phyloP scores from a whole-genome alignment of 2,888 invertebrate genomes.

The Eupithecia dodoneata region DNA sequence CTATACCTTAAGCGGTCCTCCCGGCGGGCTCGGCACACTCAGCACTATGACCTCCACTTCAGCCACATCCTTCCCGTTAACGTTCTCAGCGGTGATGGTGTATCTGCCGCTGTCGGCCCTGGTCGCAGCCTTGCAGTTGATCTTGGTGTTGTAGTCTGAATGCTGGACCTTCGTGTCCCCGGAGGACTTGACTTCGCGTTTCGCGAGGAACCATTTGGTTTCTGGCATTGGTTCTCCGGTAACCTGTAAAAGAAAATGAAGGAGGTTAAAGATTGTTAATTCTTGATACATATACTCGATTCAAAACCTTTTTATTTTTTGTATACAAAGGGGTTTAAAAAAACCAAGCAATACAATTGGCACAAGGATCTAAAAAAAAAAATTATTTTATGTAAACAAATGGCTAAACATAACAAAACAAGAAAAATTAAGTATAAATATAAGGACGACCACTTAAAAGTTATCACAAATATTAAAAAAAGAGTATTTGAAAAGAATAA shows the following conservation, averaged over 20 bases:
- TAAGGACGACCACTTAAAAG: too few species aligned
- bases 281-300: not conserved
- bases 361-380: too few species aligned
- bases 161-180: slow-evolving; percentile 92
- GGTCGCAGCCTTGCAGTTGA: slow-evolving; percentile 90
- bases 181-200: slow-evolving; percentile 89
- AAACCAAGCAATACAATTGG: too few species aligned
- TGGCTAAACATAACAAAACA: too few species aligned
- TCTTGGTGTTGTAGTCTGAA: slow-evolving; percentile 93
- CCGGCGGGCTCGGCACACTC: slow-evolving; percentile 95
- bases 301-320: too few species aligned
- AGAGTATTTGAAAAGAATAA: too few species aligned
- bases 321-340: too few species aligned
- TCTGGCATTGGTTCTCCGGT: slow-evolving; percentile 97
- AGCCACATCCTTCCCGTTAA: slow-evolving; percentile 96
- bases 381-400: too few species aligned
- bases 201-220: slow-evolving; percentile 95
- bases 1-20: slow-evolving; percentile 92
- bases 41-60: slow-evolving; percentile 95
- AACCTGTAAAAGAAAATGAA: slow-evolving; percentile 57
- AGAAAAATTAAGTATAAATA: too few species aligned
- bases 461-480: too few species aligned
- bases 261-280: not conserved
- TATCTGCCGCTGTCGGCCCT: slow-evolving; percentile 96
- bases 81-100: slow-evolving; percentile 95